These are phyloP conservation scores for Cacajao melanocephalus DNA, from an alignment of 2,797 vertebrate genomes.

Conservation along the genomic window DNA sequence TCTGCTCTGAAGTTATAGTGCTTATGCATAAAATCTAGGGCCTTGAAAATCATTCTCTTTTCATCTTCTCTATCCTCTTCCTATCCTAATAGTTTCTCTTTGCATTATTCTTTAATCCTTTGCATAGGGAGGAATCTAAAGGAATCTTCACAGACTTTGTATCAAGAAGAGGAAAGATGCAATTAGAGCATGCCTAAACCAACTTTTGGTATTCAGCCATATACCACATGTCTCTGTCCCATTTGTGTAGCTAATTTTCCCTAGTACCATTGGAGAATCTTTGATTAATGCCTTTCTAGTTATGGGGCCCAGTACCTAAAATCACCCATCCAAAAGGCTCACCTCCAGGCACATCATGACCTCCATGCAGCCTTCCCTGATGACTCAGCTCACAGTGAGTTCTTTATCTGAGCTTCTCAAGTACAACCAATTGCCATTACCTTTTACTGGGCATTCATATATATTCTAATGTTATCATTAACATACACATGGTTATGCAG, in stretches of 20 bases:
- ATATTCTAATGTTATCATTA: background rate
- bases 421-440: background rate
- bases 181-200: background rate
- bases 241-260: background rate
- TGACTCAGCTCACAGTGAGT: background rate
- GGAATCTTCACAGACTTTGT: background rate
- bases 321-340: background rate
- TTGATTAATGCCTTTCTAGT: background rate
- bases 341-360: background rate
- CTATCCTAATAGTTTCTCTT: background rate
- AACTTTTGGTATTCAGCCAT: background rate
- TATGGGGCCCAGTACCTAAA: background rate
- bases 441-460: background rate
- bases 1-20: background rate
- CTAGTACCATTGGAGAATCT: background rate
- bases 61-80: background rate
- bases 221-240: background rate
- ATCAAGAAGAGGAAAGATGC: background rate
- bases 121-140: background rate
- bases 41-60: background rate
- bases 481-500: background rate
- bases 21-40: background rate
- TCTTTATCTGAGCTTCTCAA: background rate
- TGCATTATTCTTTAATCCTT: background rate
- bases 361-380: background rate